Evolutionary conservation across 2,888 invertebrate genomes (phyloP).

Genomic region (Autographa gamma): DNA sequence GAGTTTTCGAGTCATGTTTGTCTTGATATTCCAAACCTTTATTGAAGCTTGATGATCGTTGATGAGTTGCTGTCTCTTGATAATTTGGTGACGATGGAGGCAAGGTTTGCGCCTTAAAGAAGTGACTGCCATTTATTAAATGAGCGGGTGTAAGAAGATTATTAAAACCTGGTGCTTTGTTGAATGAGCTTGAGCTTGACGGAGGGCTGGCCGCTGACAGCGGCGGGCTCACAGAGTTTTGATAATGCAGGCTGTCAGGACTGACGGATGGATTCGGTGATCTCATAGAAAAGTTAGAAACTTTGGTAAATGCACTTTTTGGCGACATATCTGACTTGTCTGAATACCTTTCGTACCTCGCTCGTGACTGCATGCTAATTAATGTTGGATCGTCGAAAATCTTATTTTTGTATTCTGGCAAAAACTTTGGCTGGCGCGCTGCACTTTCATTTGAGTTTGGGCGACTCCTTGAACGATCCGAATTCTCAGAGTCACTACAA

Average conservation of each 20-base stretch:
- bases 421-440: constrained; percentile 85
- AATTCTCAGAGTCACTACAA: constrained; percentile 86
- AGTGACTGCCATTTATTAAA: constrained; percentile 84
- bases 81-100: constrained; percentile 86
- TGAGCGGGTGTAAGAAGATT: constrained; percentile 82
- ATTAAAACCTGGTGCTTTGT: constrained; percentile 78
- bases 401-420: constrained; percentile 88
- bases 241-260: constrained; percentile 93
- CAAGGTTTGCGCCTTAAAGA: constrained; percentile 88
- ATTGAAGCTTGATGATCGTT: constrained; percentile 71
- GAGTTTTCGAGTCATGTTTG: constrained; percentile 74
- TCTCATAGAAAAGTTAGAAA: constrained; percentile 86
- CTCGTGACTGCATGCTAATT: constrained; percentile 86
- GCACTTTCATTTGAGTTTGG: constrained; percentile 89
- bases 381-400: constrained; percentile 90
- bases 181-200: constrained; percentile 73
- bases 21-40: constrained; percentile 79
- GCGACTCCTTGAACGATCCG: constrained; percentile 85
- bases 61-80: constrained; percentile 75
- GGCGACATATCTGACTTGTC: constrained; percentile 88
- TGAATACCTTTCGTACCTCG: constrained; percentile 84
- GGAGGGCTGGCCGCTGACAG: constrained; percentile 89
- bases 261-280: constrained; percentile 93
- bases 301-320: constrained; percentile 96
- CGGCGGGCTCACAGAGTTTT: constrained; percentile 94